Evolutionary conservation across 2,888 invertebrate species (phyloP).

Genomic region (Aphidius colemani): DNA sequence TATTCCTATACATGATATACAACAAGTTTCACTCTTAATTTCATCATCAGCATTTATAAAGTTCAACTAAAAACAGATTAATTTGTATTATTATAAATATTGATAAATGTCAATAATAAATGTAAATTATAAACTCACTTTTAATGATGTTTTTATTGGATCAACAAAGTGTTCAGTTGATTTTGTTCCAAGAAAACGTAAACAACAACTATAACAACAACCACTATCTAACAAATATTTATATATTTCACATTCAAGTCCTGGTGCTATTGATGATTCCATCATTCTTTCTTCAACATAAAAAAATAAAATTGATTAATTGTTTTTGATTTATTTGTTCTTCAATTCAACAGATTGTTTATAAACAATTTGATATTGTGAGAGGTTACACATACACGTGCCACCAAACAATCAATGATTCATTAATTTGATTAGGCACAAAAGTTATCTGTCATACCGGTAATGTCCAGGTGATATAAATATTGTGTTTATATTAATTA

Average conservation of each 20-base stretch:
- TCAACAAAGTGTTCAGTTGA: constrained; percentile 65
- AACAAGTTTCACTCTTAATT: constrained; percentile 63
- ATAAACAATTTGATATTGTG: no score
- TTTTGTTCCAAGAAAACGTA: constrained; percentile 70
- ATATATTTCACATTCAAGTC: constrained; percentile 32
- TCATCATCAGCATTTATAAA: constrained; percentile 52
- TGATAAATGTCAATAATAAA: constrained; percentile 25
- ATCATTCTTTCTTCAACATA: no score
- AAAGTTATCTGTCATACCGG: no score
- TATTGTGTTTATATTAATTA: no score
- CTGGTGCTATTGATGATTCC: no score
- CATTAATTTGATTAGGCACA: no score
- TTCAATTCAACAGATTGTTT: no score
- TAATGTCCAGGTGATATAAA: no score
- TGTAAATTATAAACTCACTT: constrained; percentile 57
- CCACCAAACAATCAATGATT: no score
- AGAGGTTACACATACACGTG: no score
- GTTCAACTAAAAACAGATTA: constrained; percentile 38
- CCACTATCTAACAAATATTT: constrained; percentile 57
- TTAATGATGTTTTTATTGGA: constrained; percentile 59
- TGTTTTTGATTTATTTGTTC: no score
- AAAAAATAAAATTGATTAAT: no score
- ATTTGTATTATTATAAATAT: constrained; percentile 1
- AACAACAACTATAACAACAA: constrained; percentile 72
- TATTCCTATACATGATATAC: constrained; percentile 75